Evolutionary conservation across 2,797 vertebrate genomes (phyloP), one percentile per base, ranked within the genome.

Genomic region (Lacerta bilineata): DNA sequence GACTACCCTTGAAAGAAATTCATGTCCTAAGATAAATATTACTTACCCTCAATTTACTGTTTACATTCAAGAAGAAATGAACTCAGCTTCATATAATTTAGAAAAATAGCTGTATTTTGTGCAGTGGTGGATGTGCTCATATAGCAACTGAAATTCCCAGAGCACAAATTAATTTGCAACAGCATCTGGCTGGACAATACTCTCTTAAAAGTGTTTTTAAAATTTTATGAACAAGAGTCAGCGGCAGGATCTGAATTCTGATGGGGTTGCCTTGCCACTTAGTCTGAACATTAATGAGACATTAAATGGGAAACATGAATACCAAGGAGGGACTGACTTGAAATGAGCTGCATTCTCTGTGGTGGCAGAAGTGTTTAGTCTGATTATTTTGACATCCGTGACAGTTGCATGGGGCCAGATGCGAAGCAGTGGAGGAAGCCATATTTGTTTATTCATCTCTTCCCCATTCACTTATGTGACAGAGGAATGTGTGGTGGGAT

Each of bases 211-310:
- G 41, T 17, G 0, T 29, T 39, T 39, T 41, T 33, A 43, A n/a
- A 68, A 13, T 41, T 68, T 76, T 68, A 36, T 7, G 1, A 72
- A 74, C 55, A 5, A 33, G 88, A 23, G 76, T 68, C 72, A 36
- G 85, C 8, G 69, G 3, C 77, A 15, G 82, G 90, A 94, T 72
- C 7, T 74, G 77, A 86, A 91, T 72, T 89, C 33, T 90, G 50
- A 11, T 82, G 71, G 71, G 80, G 39, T 33, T 36, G 89, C 89
- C 64, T 17, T 83, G 80, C 59, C 46, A 25, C 77, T 89, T 55
- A 83, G n/a, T 61, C n/a, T 86, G 89, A 87, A 91, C 0, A 25
- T 90, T 91, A 90, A 78, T 78, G 66, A 84, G 25, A 25, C 59
- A 75, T 82, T 87, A 87, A 87, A 74, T 55, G 20, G 33, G 74